Conservation (phyloP, 2,113 vertebrate species). For the Candoia aspera region DNA sequence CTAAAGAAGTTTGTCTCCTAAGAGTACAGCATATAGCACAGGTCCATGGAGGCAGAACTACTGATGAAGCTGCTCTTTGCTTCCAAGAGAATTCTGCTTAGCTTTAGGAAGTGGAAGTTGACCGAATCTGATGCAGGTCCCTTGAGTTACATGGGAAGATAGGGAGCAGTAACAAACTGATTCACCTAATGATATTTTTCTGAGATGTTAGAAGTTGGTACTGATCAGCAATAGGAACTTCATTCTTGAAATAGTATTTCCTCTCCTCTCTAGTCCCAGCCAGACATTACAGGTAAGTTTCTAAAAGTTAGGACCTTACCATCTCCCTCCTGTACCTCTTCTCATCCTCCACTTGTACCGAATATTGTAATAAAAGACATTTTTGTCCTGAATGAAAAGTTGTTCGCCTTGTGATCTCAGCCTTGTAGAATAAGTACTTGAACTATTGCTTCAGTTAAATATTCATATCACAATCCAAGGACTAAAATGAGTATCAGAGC, state of each 20-base stretch:
- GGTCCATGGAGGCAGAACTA: background rate
- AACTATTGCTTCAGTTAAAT: slow-evolving; percentile 71
- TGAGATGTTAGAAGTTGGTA: background rate
- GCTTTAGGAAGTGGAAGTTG: background rate
- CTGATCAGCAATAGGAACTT: background rate
- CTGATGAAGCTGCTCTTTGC: background rate
- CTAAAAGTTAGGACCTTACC: background rate
- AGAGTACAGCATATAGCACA: background rate
- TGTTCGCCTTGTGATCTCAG: slow-evolving; percentile 59
- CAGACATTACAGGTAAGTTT: background rate
- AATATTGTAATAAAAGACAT: slow-evolving; percentile 66
- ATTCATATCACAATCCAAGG: slow-evolving; percentile 73
- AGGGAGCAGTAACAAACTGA: background rate
- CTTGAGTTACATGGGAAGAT: background rate
- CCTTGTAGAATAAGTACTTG: slow-evolving; percentile 61
- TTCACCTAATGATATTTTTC: background rate
- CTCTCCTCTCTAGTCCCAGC: background rate
- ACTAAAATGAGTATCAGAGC: slow-evolving; percentile 68
- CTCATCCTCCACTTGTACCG: slow-evolving; percentile 28
- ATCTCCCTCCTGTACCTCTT: background rate
- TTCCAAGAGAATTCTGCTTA: background rate
- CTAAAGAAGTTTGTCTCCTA: background rate
- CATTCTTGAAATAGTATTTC: background rate
- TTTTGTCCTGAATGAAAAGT: slow-evolving; percentile 55
- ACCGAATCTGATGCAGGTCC: background rate